Conservation (phyloP, 2,797 vertebrate species). For the Halcyon chelicuti region DNA sequence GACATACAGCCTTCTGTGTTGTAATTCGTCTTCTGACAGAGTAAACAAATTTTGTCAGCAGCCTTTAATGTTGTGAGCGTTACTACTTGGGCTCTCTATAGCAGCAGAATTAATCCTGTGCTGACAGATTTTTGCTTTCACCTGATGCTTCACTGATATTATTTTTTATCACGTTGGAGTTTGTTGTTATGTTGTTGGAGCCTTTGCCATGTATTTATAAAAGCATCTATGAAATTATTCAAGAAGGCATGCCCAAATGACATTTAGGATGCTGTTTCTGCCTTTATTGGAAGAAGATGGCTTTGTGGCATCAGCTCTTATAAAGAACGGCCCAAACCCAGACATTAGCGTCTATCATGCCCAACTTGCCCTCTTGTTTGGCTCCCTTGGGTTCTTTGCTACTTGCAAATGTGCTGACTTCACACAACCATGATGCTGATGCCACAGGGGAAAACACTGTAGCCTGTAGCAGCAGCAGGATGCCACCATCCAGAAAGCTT, state of each 20-base stretch:
- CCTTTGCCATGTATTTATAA: neutral
- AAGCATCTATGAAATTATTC: neutral
- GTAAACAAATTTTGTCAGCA: constrained; percentile 16
- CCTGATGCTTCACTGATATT: neutral
- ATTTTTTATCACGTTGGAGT: neutral
- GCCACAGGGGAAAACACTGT: neutral
- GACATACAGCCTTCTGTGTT: neutral
- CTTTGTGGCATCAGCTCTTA: neutral
- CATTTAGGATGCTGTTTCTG: neutral
- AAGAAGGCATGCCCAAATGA: neutral
- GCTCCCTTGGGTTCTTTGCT: neutral
- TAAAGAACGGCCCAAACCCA: neutral
- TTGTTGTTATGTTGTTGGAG: neutral
- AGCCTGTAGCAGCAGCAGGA: neutral
- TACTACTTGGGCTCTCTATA: neutral
- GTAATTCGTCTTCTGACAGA: neutral
- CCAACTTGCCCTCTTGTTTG: neutral
- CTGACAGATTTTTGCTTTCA: neutral
- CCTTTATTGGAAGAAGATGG: neutral
- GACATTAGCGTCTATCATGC: neutral
- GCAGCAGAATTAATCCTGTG: neutral
- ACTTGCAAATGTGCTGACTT: neutral
- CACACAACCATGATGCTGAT: neutral
- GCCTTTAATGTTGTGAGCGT: neutral
- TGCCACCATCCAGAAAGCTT: neutral